phyloP scores from a whole-genome alignment of 2,113 vertebrate species.

The Pteronura brasiliensis region DNA sequence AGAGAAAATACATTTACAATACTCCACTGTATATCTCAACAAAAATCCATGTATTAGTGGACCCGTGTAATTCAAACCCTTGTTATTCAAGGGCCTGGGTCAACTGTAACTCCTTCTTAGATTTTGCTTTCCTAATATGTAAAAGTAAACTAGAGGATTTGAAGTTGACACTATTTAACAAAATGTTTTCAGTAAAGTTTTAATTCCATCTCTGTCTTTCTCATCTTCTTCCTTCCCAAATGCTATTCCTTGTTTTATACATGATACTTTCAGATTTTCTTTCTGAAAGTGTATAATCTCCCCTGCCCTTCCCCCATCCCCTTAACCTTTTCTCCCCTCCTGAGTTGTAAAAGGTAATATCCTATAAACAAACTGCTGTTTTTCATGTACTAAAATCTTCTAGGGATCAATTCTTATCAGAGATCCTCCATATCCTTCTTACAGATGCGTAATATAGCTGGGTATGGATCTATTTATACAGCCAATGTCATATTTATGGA shows the following conservation, averaged over 20 bases:
- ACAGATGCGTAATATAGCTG: neutral
- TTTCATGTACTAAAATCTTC: neutral
- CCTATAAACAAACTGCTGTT: neutral
- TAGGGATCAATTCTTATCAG: neutral
- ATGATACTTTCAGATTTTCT: neutral
- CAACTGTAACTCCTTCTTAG: neutral
- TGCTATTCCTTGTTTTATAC: neutral
- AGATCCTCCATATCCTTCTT: neutral
- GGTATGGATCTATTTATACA: neutral
- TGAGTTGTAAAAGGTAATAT: neutral
- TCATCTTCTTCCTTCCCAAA: neutral
- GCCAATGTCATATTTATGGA: neutral
- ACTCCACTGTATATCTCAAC: neutral
- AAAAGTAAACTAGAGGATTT: neutral
- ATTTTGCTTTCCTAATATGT: neutral
- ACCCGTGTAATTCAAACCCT: neutral
- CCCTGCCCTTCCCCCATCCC: neutral
- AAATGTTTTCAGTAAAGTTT: neutral
- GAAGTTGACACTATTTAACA: neutral
- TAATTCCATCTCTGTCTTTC: neutral
- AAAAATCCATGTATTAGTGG: neutral
- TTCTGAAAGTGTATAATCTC: neutral
- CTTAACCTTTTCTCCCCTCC: neutral
- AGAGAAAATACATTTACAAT: neutral
- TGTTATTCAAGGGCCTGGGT: neutral